Conservation (phyloP, 2,113 vertebrate genomes). For the Todiramphus chloris region DNA sequence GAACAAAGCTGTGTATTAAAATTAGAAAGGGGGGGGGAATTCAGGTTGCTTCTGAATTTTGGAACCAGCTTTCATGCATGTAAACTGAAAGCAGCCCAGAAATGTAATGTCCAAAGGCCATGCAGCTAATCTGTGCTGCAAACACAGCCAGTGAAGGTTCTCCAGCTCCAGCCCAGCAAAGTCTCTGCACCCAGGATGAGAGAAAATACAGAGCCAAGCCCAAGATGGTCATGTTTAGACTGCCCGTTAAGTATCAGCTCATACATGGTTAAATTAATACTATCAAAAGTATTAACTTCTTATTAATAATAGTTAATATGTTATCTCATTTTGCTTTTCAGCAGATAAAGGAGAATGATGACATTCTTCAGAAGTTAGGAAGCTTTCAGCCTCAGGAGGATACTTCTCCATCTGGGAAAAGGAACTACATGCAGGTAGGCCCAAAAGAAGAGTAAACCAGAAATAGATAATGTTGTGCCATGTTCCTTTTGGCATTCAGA, state of each 20-base stretch:
- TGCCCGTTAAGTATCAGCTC: background rate
- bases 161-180: background rate
- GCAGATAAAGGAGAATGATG: background rate
- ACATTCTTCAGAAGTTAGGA: background rate
- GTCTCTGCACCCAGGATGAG: accelerated
- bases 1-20: background rate
- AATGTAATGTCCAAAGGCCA: background rate
- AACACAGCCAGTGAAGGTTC: background rate
- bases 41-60: background rate
- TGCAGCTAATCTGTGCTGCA: accelerated
- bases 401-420: background rate
- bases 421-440: background rate
- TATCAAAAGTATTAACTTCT: background rate
- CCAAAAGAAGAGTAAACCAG: background rate
- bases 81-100: background rate
- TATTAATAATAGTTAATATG: background rate
- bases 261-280: background rate
- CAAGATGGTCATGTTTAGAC: background rate
- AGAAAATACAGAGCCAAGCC: background rate
- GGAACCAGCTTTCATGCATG: background rate
- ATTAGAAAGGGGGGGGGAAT: background rate
- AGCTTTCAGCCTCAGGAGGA: background rate
- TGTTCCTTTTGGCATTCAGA: background rate
- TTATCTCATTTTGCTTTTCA: background rate
- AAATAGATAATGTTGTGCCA: background rate